A percentile compares a stretch with the other conserved stretches of the same genome.
Evolutionary conservation across 1,140 invertebrate genomes (phyloP).

Genomic region (Sipha flava): DNA sequence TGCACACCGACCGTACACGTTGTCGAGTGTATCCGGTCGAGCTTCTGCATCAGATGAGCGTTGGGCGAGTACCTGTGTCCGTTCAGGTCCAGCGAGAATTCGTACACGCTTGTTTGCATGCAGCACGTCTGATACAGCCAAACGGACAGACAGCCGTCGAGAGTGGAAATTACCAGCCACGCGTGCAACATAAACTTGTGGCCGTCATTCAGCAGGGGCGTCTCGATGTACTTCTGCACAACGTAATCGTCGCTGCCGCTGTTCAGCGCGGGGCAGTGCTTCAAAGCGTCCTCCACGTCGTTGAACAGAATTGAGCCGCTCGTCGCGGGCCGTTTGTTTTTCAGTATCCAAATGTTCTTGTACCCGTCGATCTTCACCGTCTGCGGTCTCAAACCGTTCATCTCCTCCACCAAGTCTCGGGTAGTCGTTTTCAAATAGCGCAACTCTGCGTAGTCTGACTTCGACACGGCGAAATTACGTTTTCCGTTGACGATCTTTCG

Average conservation of each 20-base stretch:
- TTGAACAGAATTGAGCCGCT: not conserved
- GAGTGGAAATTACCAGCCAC: not conserved
- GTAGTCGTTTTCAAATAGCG: not conserved
- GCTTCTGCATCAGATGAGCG: not conserved
- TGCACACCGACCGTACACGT: not conserved
- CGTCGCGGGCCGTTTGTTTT: not conserved
- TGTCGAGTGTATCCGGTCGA: not conserved
- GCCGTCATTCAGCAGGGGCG: not conserved
- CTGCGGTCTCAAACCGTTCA: not conserved
- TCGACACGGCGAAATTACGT: not conserved
- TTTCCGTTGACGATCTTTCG: not conserved
- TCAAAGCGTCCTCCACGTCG: not conserved
- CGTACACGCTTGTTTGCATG: not conserved
- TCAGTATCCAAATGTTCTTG: not conserved
- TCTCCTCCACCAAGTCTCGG: not conserved
- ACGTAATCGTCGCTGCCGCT: not conserved
- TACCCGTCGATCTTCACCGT: not conserved
- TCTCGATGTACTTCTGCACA: not conserved
- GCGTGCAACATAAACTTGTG: not conserved
- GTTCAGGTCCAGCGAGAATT: not conserved
- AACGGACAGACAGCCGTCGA: not conserved
- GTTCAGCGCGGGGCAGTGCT: too few relatives aligned
- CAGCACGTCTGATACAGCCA: not conserved
- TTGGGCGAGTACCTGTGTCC: not conserved
- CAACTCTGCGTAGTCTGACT: not conserved